These are phyloP conservation scores for Brachionus plicatilis DNA, from an alignment of 1,140 invertebrate genomes.

Conservation along the genomic window DNA sequence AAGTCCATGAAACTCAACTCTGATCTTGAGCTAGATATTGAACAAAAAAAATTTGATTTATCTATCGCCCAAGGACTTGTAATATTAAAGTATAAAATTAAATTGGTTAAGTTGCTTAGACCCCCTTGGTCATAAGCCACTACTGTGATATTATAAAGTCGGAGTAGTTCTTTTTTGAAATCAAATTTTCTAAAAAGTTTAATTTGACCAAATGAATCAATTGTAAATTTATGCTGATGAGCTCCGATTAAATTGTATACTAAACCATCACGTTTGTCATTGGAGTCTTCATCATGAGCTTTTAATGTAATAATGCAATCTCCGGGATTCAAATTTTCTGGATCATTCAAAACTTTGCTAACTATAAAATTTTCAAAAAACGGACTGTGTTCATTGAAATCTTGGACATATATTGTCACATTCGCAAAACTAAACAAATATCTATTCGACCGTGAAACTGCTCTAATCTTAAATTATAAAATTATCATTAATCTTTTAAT, in stretches of 20 bases:
- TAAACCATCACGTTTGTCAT: background rate
- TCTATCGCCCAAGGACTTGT: background rate
- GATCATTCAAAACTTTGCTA: background rate
- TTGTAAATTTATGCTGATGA: constrained; percentile 23
- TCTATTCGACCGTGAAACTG: background rate
- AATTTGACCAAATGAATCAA: constrained; percentile 18
- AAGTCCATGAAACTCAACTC: background rate
- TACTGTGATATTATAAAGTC: background rate
- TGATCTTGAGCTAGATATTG: background rate
- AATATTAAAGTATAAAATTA: constrained; percentile 8
- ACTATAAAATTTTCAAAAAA: background rate
- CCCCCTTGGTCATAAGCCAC: background rate
- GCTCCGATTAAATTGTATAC: background rate
- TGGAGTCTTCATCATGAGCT: background rate
- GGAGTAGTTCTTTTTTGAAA: background rate
- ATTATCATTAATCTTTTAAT: background rate
- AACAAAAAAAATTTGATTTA: background rate
- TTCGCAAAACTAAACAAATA: background rate
- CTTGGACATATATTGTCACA: background rate
- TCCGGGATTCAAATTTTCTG: background rate
- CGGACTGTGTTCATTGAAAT: constrained; percentile 1
- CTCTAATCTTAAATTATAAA: constrained; percentile 15
- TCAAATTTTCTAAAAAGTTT: constrained; percentile 9
- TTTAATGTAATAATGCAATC: background rate
- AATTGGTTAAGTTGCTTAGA: background rate